Evolutionary conservation across 2,888 invertebrate genomes (phyloP).

Genomic region (Cerceris rybyensis): DNA sequence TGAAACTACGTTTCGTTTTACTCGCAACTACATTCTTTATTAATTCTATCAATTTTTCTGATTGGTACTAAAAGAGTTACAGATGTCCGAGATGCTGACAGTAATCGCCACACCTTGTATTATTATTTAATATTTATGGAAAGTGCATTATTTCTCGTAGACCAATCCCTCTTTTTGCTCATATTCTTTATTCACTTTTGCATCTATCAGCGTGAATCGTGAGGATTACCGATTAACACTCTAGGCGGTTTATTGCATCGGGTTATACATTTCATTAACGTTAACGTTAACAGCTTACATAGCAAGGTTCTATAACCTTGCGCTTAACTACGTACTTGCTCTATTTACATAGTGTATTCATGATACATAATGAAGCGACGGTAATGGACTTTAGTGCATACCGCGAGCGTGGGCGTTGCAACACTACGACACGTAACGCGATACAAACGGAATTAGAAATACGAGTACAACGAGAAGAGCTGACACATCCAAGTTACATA

Average conservation of each 20-base stretch:
- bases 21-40: too few species aligned
- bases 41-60: too few species aligned
- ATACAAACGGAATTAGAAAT: slow-evolving; percentile 17
- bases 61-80: too few species aligned
- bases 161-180: neutral
- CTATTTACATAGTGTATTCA: slow-evolving; percentile 46
- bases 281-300: slow-evolving; percentile 32
- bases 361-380: slow-evolving; percentile 35
- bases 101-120: too few species aligned
- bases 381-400: slow-evolving; percentile 39
- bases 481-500: neutral
- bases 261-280: slow-evolving; percentile 42
- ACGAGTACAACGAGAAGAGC: neutral
- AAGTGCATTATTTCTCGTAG: too few species aligned
- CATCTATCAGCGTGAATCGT: neutral
- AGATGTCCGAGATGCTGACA: too few species aligned
- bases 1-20: too few species aligned
- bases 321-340: slow-evolving; percentile 7
- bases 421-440: slow-evolving; percentile 38
- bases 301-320: slow-evolving; percentile 38
- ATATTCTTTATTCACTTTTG: slow-evolving; percentile 22
- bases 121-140: too few species aligned
- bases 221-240: slow-evolving; percentile 2
- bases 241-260: slow-evolving; percentile 28
- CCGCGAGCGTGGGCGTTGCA: slow-evolving; percentile 35